phyloP scores from a whole-genome alignment of 2,113 vertebrate species.

The Pangasianodon gigas region DNA sequence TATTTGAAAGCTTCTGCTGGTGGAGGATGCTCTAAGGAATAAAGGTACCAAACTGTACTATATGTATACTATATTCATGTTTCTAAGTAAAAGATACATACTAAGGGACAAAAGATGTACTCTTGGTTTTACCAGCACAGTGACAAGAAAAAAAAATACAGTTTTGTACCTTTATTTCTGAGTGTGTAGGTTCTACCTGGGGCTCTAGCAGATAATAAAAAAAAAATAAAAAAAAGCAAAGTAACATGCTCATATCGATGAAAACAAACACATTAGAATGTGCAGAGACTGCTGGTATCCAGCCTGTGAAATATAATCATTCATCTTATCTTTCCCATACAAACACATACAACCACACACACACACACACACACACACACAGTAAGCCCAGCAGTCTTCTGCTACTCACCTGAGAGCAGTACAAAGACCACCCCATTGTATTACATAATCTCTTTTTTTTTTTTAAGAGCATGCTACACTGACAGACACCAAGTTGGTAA shows the following conservation, averaged over 20 bases:
- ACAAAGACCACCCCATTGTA: neutral
- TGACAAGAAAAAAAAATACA: neutral
- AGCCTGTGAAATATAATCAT: neutral
- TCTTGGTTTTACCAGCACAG: neutral
- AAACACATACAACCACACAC: neutral
- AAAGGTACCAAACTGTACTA: neutral
- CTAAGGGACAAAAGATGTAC: neutral
- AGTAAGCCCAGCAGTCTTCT: neutral
- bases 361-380: neutral
- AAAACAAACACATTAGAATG: neutral
- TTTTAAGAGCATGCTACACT: slow-evolving; percentile 23
- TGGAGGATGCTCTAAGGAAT: neutral
- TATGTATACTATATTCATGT: neutral
- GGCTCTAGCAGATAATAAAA: neutral
- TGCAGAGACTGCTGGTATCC: neutral
- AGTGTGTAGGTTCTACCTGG: neutral
- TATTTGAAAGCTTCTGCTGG: neutral
- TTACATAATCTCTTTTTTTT: neutral
- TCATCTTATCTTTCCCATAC: neutral
- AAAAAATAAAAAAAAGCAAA: neutral
- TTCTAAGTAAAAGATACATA: neutral
- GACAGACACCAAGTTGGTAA: slow-evolving; percentile 7
- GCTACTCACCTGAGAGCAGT: neutral
- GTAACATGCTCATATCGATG: neutral
- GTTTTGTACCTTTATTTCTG: neutral